These are phyloP conservation scores for Xanthorhoe designata DNA, from an alignment of 2,888 invertebrate species.

Conservation along the genomic window DNA sequence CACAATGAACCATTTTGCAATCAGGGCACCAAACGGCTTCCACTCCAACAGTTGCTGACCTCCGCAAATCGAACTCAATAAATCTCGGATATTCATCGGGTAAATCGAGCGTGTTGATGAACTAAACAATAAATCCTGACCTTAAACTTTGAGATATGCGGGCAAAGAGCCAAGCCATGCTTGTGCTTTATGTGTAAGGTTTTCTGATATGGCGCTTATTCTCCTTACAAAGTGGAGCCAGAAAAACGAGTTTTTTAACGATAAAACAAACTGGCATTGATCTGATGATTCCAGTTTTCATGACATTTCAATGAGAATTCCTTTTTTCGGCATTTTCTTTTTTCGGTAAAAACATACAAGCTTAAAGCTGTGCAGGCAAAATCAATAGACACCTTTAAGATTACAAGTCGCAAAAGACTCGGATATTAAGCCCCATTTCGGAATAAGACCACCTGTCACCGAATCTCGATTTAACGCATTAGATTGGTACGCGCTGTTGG, in stretches of 20 bases:
- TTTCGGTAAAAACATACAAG: too few species aligned
- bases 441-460: constrained; percentile 34
- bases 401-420: constrained; percentile 23
- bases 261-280: too few species aligned
- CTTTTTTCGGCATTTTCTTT: too few species aligned
- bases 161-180: constrained; percentile 45
- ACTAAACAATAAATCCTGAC: constrained; percentile 37
- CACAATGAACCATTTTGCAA: constrained; percentile 4
- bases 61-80: constrained; percentile 30
- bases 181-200: background rate
- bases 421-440: constrained; percentile 23
- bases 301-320: too few species aligned
- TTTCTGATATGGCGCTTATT: too few species aligned
- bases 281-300: too few species aligned
- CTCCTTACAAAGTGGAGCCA: too few species aligned
- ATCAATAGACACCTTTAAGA: constrained; percentile 14
- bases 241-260: too few species aligned
- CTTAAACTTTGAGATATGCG: constrained; percentile 40
- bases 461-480: constrained; percentile 28
- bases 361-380: constrained; percentile 9
- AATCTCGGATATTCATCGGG: constrained; percentile 40
- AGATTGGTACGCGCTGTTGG: constrained; percentile 7
- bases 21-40: constrained; percentile 26
- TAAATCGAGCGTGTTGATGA: constrained; percentile 43
- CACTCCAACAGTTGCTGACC: constrained; percentile 31